Evolutionary conservation across 2,113 vertebrate species (phyloP).

Genomic region (Clupea harengus): DNA sequence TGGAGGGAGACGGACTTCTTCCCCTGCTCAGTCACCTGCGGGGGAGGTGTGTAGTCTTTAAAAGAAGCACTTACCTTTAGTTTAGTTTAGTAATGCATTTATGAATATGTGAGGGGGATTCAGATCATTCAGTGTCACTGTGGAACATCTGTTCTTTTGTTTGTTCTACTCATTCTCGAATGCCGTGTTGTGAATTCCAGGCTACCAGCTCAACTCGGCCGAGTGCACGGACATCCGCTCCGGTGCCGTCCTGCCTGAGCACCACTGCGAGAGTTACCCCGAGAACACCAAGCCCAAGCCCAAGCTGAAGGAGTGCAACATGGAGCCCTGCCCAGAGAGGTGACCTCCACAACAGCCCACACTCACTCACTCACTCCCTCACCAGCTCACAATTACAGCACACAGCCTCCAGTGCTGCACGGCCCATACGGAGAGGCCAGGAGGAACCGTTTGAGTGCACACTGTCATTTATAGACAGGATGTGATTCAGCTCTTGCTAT

Average conservation of each 20-base stretch:
- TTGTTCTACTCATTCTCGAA: neutral
- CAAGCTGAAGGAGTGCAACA: conserved; percentile 89
- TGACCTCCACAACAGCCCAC: neutral
- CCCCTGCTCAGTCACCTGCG: conserved; percentile 93
- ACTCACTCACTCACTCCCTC: too few species aligned
- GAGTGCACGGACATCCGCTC: conserved; percentile 85
- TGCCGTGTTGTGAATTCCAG: conserved; percentile 54
- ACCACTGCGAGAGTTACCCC: conserved; percentile 84
- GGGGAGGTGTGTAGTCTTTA: conserved; percentile 80
- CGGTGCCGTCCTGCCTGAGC: conserved; percentile 81
- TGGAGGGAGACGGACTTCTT: conserved; percentile 98
- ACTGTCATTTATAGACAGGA: neutral
- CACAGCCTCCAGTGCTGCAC: neutral
- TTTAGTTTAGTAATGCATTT: neutral
- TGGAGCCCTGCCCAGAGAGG: conserved; percentile 92
- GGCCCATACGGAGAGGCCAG: neutral
- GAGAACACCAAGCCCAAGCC: conserved; percentile 92
- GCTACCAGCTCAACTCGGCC: conserved; percentile 93
- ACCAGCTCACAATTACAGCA: neutral
- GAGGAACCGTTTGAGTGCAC: neutral
- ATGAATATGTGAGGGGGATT: neutral
- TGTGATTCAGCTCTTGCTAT: neutral
- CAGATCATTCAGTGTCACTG: neutral
- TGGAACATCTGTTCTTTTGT: too few species aligned
- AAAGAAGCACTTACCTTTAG: neutral